These are phyloP conservation scores for Drosophila sp. DNA, from an alignment of 1,140 invertebrate genomes.

Conservation along the genomic window DNA sequence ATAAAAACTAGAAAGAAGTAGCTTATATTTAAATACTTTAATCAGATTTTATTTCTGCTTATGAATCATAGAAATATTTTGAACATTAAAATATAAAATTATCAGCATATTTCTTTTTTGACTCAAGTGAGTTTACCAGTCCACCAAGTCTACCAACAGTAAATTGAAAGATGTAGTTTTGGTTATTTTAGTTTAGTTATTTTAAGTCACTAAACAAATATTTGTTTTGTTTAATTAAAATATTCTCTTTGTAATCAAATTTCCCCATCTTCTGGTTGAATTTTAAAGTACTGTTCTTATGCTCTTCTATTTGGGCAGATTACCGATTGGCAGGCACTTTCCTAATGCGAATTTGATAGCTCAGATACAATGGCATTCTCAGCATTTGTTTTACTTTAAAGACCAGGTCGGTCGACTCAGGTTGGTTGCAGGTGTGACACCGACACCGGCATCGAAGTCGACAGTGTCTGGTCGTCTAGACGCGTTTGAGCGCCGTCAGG, in stretches of 20 bases:
- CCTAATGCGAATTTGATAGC: constrained; percentile 29
- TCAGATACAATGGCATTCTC: not conserved
- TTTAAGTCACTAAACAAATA: constrained; percentile 32
- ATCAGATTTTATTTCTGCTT: too few species aligned
- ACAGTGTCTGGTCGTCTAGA: constrained; percentile 68
- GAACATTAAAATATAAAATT: too few species aligned
- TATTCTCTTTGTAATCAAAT: not conserved
- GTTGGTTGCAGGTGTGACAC: constrained; percentile 57
- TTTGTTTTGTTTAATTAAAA: constrained; percentile 37
- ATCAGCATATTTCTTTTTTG: too few species aligned
- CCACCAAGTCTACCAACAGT: not conserved
- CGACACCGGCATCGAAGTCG: too few species aligned
- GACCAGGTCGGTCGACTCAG: not conserved
- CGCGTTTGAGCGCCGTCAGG: constrained; percentile 27
- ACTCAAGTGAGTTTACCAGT: not conserved
- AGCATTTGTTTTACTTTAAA: constrained; percentile 1
- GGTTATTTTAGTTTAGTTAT: not conserved
- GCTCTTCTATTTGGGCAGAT: not conserved
- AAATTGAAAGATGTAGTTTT: too few species aligned
- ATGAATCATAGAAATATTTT: too few species aligned
- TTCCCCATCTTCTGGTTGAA: not conserved
- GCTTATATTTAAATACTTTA: not conserved
- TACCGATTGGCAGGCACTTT: constrained; percentile 3
- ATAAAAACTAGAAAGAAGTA: too few species aligned
- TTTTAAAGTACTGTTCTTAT: not conserved